Evolutionary conservation across 2,888 invertebrate species (phyloP).

Genomic region (Hypselothyrea guttata): DNA sequence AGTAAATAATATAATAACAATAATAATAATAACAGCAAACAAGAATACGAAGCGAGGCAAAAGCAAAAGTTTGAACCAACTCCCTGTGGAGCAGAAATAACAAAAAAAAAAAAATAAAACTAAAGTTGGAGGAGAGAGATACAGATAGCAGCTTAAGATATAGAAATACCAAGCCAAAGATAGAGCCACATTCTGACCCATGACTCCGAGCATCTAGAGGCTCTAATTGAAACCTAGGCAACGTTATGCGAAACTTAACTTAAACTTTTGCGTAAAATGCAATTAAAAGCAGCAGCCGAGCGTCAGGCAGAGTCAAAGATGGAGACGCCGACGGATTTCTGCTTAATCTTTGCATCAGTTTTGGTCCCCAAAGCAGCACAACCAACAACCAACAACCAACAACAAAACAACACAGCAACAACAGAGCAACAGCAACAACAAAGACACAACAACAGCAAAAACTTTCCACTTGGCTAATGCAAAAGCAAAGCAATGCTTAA

Average conservation of each 20-base stretch:
- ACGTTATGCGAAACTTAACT: constrained; percentile 54
- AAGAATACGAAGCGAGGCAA: constrained; percentile 9
- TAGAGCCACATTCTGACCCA: constrained; percentile 1
- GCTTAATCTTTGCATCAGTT: constrained; percentile 68
- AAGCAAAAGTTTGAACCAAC: constrained; percentile 39
- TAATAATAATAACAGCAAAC: constrained; percentile 22
- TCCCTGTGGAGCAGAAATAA: constrained; percentile 24
- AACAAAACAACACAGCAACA: constrained; percentile 18
- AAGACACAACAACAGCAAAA: constrained; percentile 28
- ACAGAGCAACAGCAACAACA: constrained; percentile 18
- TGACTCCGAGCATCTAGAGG: no score
- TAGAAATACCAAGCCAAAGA: background rate
- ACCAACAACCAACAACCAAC: constrained; percentile 25
- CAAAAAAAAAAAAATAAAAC: constrained; percentile 3
- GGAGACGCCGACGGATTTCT: constrained; percentile 47
- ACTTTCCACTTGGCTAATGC: constrained; percentile 60
- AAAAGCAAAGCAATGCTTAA: constrained; percentile 65
- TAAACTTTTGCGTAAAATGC: constrained; percentile 71
- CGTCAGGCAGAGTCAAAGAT: constrained; percentile 53
- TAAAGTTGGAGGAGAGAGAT: background rate
- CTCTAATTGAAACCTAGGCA: constrained; percentile 69
- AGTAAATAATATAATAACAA: constrained; percentile 21
- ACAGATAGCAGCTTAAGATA: constrained; percentile 8
- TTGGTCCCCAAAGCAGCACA: constrained; percentile 61
- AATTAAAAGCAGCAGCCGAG: constrained; percentile 72